Percentiles rank a stretch among this genome's conserved stretches.
Conservation (phyloP, 2,888 invertebrate genomes). For the Dendrolimus pini region DNA sequence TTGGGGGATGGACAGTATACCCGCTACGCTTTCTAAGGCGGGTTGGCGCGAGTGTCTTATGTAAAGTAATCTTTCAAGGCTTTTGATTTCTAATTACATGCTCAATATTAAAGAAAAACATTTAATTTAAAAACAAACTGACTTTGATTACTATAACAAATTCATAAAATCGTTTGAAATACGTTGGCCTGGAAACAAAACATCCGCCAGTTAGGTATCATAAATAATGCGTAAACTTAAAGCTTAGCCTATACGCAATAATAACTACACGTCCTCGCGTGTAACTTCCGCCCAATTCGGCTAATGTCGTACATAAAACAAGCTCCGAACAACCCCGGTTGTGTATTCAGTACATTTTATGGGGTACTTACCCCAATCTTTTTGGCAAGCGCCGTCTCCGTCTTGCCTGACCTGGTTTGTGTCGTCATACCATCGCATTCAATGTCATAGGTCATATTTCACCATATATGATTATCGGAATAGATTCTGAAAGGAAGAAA, state of each 20-base stretch:
- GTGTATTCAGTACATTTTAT: constrained; percentile 46
- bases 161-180: not conserved
- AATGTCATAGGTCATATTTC: constrained; percentile 2
- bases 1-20: too few species aligned
- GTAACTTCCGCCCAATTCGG: constrained; percentile 35
- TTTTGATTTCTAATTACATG: too few species aligned
- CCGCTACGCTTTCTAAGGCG: too few species aligned
- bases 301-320: constrained; percentile 34
- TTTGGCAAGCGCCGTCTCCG: constrained; percentile 27
- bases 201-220: not conserved
- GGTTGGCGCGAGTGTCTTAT: too few species aligned
- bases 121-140: not conserved
- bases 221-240: not conserved
- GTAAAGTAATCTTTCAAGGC: too few species aligned
- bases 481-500: too few species aligned
- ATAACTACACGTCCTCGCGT: not conserved
- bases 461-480: not conserved
- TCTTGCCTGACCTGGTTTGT: constrained; percentile 16
- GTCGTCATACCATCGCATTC: constrained; percentile 15
- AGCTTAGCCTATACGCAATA: not conserved
- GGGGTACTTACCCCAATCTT: constrained; percentile 45
- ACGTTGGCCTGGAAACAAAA: not conserved
- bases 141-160: not conserved
- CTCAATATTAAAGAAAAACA: too few species aligned
- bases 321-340: constrained; percentile 23